Conservation (phyloP, 2,797 vertebrate genomes). For the Esox masquinongy region DNA sequence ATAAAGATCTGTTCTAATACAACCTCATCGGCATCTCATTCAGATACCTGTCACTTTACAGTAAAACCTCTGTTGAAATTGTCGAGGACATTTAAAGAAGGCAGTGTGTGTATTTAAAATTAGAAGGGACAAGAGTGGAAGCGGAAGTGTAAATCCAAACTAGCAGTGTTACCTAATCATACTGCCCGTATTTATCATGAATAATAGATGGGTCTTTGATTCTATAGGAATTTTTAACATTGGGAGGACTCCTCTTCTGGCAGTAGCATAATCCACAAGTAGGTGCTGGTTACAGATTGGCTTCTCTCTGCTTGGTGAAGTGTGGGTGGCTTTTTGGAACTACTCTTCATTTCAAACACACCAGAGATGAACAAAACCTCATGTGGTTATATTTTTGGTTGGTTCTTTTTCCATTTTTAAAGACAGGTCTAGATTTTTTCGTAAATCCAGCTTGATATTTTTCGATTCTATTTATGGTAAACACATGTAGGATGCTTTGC, state of each 20-base stretch:
- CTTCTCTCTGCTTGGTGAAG: slow-evolving; percentile 67
- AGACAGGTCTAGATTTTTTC: slow-evolving; percentile 45
- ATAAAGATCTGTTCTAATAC: neutral
- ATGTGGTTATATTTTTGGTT: slow-evolving; percentile 60
- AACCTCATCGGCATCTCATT: neutral
- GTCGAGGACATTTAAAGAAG: no score
- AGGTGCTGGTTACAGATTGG: slow-evolving; percentile 75
- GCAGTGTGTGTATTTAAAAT: slow-evolving; percentile 18
- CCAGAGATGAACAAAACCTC: slow-evolving; percentile 67
- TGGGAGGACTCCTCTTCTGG: slow-evolving; percentile 72
- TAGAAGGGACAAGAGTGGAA: slow-evolving; percentile 54
- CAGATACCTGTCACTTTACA: neutral
- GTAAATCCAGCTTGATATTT: slow-evolving; percentile 60
- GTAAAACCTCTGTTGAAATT: no score
- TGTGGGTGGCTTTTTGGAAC: slow-evolving; percentile 76
- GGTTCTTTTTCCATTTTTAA: slow-evolving; percentile 52
- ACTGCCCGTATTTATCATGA: slow-evolving; percentile 65
- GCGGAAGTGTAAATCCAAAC: slow-evolving; percentile 58
- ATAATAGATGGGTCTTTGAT: slow-evolving; percentile 73
- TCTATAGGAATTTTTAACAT: slow-evolving; percentile 59
- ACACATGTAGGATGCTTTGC: slow-evolving; percentile 59
- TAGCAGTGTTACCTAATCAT: slow-evolving; percentile 68
- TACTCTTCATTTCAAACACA: slow-evolving; percentile 54
- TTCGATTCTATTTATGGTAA: slow-evolving; percentile 63
- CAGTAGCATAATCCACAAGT: slow-evolving; percentile 77